Percentiles rank a stretch among this genome's conserved stretches.
phyloP scores from a whole-genome alignment of 2,113 vertebrate genomes.

The Seriola aureovittata region DNA sequence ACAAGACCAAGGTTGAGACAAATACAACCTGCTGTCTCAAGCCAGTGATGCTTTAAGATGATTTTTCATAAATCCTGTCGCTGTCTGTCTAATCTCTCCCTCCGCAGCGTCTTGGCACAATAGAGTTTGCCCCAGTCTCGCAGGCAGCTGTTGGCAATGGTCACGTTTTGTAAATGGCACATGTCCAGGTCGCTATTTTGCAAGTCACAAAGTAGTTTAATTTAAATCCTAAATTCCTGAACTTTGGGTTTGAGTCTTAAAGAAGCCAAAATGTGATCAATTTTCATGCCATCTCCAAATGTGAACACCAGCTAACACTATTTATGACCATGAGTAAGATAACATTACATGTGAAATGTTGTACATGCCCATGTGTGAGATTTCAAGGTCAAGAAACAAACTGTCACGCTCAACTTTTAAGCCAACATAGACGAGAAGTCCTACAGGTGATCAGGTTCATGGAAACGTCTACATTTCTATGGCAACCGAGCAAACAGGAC shows the following conservation, averaged over 20 bases:
- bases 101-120: neutral
- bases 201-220: slow-evolving; percentile 16
- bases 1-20: slow-evolving; percentile 35
- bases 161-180: slow-evolving; percentile 9
- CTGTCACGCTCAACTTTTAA: neutral
- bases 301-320: no score
- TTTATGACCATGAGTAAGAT: no score
- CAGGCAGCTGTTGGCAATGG: neutral
- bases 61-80: slow-evolving; percentile 11
- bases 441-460: neutral
- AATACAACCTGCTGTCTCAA: neutral
- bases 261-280: neutral
- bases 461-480: neutral
- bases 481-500: neutral
- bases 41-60: slow-evolving; percentile 5
- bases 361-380: neutral
- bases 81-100: neutral
- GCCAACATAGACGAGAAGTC: neutral
- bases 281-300: no score
- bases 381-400: neutral
- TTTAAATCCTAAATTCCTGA: neutral
- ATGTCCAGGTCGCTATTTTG: slow-evolving; percentile 3
- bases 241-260: neutral
- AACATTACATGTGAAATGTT: slow-evolving; percentile 5
- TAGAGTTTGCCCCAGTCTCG: neutral